Conservation (phyloP, 2,113 vertebrate species). For the Anarhynchus alexandrinus region DNA sequence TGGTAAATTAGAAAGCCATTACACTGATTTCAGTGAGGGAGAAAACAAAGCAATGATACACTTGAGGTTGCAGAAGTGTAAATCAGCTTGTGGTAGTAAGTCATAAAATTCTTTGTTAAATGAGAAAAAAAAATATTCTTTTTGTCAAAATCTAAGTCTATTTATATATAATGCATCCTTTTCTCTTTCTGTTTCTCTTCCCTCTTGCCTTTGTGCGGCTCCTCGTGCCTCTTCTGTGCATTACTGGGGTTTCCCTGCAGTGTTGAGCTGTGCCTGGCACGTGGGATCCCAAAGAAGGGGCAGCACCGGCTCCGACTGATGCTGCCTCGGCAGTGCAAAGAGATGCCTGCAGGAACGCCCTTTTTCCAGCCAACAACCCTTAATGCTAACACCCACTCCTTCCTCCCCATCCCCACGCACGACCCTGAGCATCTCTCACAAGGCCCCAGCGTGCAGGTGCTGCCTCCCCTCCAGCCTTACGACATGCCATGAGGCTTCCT, state of each 20-base stretch:
- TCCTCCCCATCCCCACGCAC: rapidly evolving
- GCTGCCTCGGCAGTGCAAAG: not conserved
- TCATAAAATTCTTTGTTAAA: not conserved
- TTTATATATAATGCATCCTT: not conserved
- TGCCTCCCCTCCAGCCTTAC: not conserved
- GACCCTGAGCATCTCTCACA: too few relatives aligned
- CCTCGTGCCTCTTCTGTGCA: not conserved
- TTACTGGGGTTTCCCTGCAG: not conserved
- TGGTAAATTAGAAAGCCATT: not conserved
- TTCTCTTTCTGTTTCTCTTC: not conserved
- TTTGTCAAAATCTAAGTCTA: not conserved
- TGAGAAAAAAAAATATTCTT: not conserved
- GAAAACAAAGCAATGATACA: not conserved
- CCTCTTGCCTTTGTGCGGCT: not conserved
- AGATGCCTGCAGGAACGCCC: not conserved
- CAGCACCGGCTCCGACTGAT: not conserved
- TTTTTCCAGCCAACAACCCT: not conserved
- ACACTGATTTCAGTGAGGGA: not conserved
- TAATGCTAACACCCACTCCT: not conserved
- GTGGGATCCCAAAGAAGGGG: not conserved
- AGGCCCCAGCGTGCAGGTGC: not conserved
- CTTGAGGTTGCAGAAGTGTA: not conserved
- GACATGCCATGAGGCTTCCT: rapidly evolving
- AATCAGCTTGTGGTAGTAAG: not conserved
- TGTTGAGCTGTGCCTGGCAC: not conserved